A percentile compares a stretch with the other conserved stretches of the same genome.
Conservation (phyloP, 2,888 invertebrate species). For the Tetranychus piercei region DNA sequence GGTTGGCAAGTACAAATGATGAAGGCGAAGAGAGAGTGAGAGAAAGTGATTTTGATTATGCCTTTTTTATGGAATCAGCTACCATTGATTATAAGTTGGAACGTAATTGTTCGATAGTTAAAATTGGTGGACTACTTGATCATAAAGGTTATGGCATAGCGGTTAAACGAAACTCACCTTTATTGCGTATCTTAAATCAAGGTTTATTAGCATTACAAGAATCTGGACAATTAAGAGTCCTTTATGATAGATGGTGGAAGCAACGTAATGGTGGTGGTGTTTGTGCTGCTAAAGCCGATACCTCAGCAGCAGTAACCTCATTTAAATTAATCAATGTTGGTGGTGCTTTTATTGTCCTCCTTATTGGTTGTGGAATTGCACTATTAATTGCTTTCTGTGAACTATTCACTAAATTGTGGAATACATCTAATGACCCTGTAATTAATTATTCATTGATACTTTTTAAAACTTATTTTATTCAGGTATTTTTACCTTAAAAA, state of each 20-base stretch:
- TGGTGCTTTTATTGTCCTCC: constrained; percentile 26
- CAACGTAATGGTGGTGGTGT: constrained; percentile 19
- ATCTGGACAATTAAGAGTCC: constrained; percentile 15
- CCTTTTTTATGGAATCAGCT: constrained; percentile 37
- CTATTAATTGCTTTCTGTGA: constrained; percentile 83
- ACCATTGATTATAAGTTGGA: constrained; percentile 37
- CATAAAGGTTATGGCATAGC: constrained; percentile 87
- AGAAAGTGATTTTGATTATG: constrained; percentile 34
- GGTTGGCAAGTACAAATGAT: constrained; percentile 37
- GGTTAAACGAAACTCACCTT: constrained; percentile 35
- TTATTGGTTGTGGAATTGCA: constrained; percentile 52
- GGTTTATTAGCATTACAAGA: constrained; percentile 20
- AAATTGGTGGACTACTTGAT: constrained; percentile 39
- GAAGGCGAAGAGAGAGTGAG: constrained; percentile 45
- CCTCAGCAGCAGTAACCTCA: constrained; percentile 30
- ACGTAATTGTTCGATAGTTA: constrained; percentile 38
- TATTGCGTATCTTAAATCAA: constrained; percentile 8
- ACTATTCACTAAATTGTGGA: background rate
- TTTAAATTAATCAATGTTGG: constrained; percentile 25
- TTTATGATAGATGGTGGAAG: constrained; percentile 23
- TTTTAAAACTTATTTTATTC: background rate
- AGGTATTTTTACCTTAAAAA: background rate
- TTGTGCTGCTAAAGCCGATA: constrained; percentile 7
- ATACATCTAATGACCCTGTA: constrained; percentile 2
- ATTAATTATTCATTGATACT: background rate